Evolutionary conservation across 2,113 vertebrate species (phyloP), one percentile per base, ranked within the genome.

Genomic region (Copsychus sechellarum): DNA sequence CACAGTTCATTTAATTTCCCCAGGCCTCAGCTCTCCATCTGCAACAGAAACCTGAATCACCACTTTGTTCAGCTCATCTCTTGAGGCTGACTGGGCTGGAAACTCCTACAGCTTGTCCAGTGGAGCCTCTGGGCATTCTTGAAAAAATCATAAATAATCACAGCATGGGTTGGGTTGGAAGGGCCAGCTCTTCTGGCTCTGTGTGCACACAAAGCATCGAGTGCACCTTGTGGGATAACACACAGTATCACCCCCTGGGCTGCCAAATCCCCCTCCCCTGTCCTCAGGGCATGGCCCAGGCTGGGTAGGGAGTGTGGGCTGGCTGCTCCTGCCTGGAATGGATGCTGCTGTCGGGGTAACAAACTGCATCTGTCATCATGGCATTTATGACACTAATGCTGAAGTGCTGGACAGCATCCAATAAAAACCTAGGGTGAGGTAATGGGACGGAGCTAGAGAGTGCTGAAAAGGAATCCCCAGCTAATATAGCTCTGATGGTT

Each of bases 281-380:
- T 72, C 3, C 0, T 57, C 80, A 56, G 45, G n/a, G 25, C 33
- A 67, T 31, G 83, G 84, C 76, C 82, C 54, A 58, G 17, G n/a
- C 26, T 6, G 6, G 56, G 36, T 54, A 81, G 86, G 53, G 79
- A 79, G 72, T 2, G 13, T 29, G 47, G 67, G 61, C 90, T 91
- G 86, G 88, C 92, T 88, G 79, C 86, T 90, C 12, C 78, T 95
- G 80, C 74, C 86, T 79, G 57, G 71, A 58, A 82, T 53, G 88
- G 86, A 76, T 60, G 86, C 74, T 67, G 69, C 81, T 45, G 67
- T 67, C 28, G 2, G 81, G 82, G 36, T 50, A 92, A 77, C 84
- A 95, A 82, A 93, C 38, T 22, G 51, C 3, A 2, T 72, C 85
- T 95, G 86, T 92, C 89, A 92, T 47, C 92, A 60, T 1, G 1